Base-by-base conservation (phyloP, 1,140 invertebrate genomes). In the Lordiphosa collinella region DNA sequence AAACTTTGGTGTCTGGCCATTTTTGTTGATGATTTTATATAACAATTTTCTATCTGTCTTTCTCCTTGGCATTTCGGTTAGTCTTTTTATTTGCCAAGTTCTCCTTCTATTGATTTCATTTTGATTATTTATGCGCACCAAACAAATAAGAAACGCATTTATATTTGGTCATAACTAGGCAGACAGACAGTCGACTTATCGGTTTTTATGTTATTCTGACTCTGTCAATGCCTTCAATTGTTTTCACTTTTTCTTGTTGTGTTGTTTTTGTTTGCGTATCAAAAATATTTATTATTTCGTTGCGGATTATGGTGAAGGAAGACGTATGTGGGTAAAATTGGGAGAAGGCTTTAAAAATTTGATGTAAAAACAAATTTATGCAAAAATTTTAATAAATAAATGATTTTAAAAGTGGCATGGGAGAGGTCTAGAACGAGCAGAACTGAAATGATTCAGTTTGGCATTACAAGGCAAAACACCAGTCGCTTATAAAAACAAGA, bases 101-200 rank as follows among this genome's bases (percentile, higher is more conserved):
- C 38, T 18, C 55, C 29, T 38, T 52, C 48, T 16, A 16, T 22
- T 13, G 32, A 14, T 37, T 11, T 47, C 14, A 36, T 48, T 66
- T 34, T 61, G 60, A 79, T 70, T 79, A 82, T 79, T 79, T 79
- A 79, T 79, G 75, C 60, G 67, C 56, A 52, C 44, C 65, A 82
- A 61, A 70, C 65, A 61, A 73, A 76, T 73, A 66, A 56, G 57
- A 73, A 61, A 34, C 54, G 54, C 35, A 44, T 44, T 44, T 40
- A 29, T 35, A 62, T 44, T 57, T 62, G 48, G 29, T 36, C 47
- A 49, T 44, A 44, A 44, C 41, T 68, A 68, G 65, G 55, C 54
- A 49, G 54, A 53, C 65, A 37, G 56, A 54, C 29, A 25, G 13
- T 22, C 41, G 8, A 44, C 41, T 31, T 29, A 44, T 44, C 11